Conservation (phyloP, 37 sponge, comb jelly and placozoan species). For the Halisarca cf. caerulea region DNA sequence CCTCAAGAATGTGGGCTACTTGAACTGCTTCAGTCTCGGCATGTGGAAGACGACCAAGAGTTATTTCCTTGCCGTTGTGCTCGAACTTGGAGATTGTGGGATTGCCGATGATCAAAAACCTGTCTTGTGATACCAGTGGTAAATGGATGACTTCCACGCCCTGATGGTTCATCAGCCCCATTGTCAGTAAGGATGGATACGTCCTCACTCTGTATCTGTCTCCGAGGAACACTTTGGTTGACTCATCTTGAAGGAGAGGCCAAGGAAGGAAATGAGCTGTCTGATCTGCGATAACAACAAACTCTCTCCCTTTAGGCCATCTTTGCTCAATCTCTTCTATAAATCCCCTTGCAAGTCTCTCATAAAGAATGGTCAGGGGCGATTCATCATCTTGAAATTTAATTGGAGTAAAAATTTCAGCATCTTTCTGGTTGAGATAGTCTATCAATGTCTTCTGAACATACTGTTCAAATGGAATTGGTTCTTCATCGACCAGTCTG, state of each 20-base stretch:
- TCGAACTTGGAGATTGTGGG: constrained; percentile 15
- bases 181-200: constrained; percentile 68
- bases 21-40: constrained; percentile 26
- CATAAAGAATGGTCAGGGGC: constrained; percentile 51
- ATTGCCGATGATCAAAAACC: constrained; percentile 15
- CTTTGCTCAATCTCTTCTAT: constrained; percentile 19
- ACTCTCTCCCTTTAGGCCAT: not conserved
- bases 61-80: not conserved
- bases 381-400: not conserved
- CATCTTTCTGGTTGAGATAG: constrained; percentile 10
- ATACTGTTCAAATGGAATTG: not conserved
- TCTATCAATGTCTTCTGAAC: not conserved
- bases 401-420: not conserved
- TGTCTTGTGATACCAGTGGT: not conserved
- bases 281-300: constrained; percentile 69
- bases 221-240: constrained; percentile 51
- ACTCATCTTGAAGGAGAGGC: constrained; percentile 41
- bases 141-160: not conserved
- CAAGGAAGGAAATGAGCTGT: constrained; percentile 63
- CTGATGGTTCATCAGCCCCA: constrained; percentile 56
- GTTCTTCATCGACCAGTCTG: not conserved
- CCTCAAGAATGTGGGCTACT: constrained; percentile 24
- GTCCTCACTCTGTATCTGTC: constrained; percentile 48
- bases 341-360: constrained; percentile 35
- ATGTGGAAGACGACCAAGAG: constrained; percentile 5